phyloP scores from a whole-genome alignment of 2,797 vertebrate genomes.

The Gambelia wislizenii region DNA sequence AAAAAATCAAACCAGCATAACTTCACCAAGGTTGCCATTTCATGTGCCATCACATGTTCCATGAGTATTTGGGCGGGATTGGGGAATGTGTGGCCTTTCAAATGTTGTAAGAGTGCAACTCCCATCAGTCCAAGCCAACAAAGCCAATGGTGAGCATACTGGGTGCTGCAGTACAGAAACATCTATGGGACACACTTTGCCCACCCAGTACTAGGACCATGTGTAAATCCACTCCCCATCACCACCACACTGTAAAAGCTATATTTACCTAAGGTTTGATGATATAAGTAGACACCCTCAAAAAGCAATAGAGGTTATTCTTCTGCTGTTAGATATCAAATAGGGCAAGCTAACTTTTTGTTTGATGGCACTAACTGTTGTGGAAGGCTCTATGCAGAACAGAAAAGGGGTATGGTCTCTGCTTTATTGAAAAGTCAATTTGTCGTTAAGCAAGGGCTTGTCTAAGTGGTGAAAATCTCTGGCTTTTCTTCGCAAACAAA shows the following conservation, averaged over 20 bases:
- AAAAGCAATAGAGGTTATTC: background rate
- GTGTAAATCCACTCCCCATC: background rate
- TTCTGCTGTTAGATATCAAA: background rate
- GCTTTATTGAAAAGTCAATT: background rate
- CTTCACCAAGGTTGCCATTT: background rate
- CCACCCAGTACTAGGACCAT: background rate
- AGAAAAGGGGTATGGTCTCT: background rate
- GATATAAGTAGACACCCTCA: background rate
- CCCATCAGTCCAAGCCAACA: too few species aligned
- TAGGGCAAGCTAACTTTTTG: background rate
- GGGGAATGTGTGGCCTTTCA: too few species aligned
- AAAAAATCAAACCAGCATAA: too few species aligned
- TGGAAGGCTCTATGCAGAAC: background rate
- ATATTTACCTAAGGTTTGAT: background rate
- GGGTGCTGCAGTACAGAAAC: background rate
- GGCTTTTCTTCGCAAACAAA: too few species aligned
- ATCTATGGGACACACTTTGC: background rate
- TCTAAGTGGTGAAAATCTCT: too few species aligned
- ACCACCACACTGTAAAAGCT: background rate
- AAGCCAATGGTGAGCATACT: too few species aligned
- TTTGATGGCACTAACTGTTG: background rate
- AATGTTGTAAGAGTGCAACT: too few species aligned
- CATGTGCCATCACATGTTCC: background rate
- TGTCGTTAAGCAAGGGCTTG: too few species aligned
- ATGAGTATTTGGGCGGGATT: too few species aligned